Percentiles rank a stretch among this genome's conserved stretches.
Conservation (phyloP, 2,797 vertebrate species). For the Numenius phaeopus region DNA sequence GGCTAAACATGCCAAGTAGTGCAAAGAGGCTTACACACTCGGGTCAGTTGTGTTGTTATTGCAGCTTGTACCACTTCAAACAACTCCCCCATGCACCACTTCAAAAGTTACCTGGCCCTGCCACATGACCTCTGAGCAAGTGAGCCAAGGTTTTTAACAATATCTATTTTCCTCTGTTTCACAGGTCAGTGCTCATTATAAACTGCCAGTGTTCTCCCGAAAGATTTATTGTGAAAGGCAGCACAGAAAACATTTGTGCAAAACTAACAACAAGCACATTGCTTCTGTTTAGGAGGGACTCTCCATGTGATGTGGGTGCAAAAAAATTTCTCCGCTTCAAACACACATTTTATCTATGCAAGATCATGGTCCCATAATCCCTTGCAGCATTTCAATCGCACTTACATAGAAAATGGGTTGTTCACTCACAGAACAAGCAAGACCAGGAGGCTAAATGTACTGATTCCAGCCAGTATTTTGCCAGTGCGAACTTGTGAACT, state of each 20-base stretch:
- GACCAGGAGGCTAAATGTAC: constrained; percentile 4
- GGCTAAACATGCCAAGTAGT: neutral
- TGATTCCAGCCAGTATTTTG: constrained; percentile 56
- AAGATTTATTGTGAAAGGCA: constrained; percentile 28
- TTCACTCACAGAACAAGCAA: neutral
- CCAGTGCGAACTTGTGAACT: constrained; percentile 33
- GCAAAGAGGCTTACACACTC: constrained; percentile 12
- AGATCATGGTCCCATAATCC: neutral
- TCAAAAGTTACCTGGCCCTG: constrained; percentile 38
- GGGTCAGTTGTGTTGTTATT: neutral
- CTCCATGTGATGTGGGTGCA: neutral
- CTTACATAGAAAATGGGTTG: constrained; percentile 38
- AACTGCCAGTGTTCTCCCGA: neutral
- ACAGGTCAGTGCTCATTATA: constrained; percentile 27
- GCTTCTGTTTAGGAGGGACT: neutral
- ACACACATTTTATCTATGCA: neutral
- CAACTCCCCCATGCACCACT: neutral
- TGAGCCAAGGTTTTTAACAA: constrained; percentile 34
- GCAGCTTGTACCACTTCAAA: neutral
- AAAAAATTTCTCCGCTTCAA: neutral
- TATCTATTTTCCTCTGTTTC: constrained; percentile 32
- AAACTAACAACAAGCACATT: neutral
- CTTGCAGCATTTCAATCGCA: neutral
- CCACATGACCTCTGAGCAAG: neutral
- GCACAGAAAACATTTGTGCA: constrained; percentile 2